Evolutionary conservation across 2,888 invertebrate species (phyloP), one percentile per base, ranked within the genome.

Genomic region (Acanthosoma haemorrhoidale): DNA sequence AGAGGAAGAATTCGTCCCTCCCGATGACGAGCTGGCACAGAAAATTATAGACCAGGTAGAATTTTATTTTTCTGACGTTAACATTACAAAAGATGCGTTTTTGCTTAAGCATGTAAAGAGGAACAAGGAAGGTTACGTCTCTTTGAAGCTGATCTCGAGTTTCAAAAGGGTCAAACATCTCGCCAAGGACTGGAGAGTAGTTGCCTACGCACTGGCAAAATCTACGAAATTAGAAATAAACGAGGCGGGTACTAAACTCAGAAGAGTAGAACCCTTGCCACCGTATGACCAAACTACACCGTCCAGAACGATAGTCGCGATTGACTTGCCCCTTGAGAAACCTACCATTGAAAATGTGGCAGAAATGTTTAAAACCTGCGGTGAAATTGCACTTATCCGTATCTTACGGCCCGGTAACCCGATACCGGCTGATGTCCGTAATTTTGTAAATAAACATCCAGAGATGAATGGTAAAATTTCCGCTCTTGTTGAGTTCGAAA

Each of bases 121-220:
- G 68, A 96, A 96, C 80, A 96, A 95, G 81, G 95, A 95, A 81
- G 96, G 96, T 18, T 96, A 90, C 81, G 96, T 97, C 15, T 95
- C 94, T 68, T 83, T 97, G 67, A 97, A 96, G 80, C 83, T 97
- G 70, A 93, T 97, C 75, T 94, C 96, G 13, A 95, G 95, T 78
- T 96, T 97, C 80, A 94, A 96, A 79, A 87, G 94, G 73, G 94
- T 97, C 51, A 96, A 96, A 77, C 93, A 94, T 77, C 82, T 96
- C 70, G 94, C 95, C 13, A 92, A 94, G 79, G 96, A 96, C 79
- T 96, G 95, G 92, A 85, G 94, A 74, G 91, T 92, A 21, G 95
- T 96, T 9, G 94, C 95, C 1, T 88, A 90, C 77, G 92, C 95
- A 34, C 82, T 96, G 74, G 85, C 87, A 75, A 84, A 87, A 39